Percentiles rank a stretch among this genome's conserved stretches.
phyloP scores from a whole-genome alignment of 30 jellyfish, hydroid and myxozoan species.

The Mastigias papua region DNA sequence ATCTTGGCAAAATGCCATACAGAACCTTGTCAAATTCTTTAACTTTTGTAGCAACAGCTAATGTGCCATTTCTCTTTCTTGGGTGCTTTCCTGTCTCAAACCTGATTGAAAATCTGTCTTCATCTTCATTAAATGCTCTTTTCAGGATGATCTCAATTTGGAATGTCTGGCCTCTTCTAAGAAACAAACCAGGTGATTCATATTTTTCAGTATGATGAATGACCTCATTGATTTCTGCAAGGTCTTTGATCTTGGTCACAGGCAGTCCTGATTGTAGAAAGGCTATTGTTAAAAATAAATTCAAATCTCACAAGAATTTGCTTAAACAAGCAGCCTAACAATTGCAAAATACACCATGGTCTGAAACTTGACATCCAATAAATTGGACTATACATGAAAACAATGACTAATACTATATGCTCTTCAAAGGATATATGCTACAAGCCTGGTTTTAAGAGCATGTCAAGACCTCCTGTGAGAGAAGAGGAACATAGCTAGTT shows the following conservation, averaged over 20 bases:
- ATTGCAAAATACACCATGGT: too few relatives aligned
- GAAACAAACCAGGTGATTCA: slow-evolving; percentile 64
- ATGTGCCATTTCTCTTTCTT: slow-evolving; percentile 65
- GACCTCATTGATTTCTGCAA: slow-evolving; percentile 42
- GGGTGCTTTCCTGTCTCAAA: slow-evolving; percentile 79
- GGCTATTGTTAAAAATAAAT: neutral
- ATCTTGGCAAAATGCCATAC: too few relatives aligned
- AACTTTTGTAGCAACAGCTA: slow-evolving; percentile 40
- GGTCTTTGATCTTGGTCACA: slow-evolving; percentile 51
- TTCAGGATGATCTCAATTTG: slow-evolving; percentile 42
- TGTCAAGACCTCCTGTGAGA: too few relatives aligned
- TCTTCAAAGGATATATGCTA: too few relatives aligned
- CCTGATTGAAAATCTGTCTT: slow-evolving; percentile 40
- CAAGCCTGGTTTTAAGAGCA: too few relatives aligned
- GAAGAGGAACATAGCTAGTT: too few relatives aligned
- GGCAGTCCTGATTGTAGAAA: slow-evolving; percentile 31
- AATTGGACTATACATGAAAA: too few relatives aligned
- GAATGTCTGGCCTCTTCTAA: slow-evolving; percentile 82
- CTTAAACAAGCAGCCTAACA: neutral
- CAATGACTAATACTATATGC: too few relatives aligned
- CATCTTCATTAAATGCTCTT: slow-evolving; percentile 40
- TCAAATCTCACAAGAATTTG: neutral
- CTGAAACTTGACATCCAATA: too few relatives aligned
- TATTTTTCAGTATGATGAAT: slow-evolving; percentile 70
- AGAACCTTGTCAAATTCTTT: slow-evolving; percentile 68